phyloP scores from a whole-genome alignment of 2,113 vertebrate genomes.

The Hydropotes inermis region DNA sequence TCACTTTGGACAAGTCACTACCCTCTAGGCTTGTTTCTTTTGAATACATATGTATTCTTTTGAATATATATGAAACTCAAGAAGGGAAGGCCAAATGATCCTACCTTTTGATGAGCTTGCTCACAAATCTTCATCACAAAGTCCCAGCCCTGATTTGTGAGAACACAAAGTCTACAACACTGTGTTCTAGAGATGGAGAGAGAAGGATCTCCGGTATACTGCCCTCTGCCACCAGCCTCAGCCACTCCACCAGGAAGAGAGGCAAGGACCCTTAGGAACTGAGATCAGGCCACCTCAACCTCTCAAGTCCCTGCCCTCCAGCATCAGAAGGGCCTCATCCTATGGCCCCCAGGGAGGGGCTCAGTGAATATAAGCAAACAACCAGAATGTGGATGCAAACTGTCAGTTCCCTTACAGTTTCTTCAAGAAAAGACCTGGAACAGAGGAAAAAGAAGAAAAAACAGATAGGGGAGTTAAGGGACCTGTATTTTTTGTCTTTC shows the following conservation, averaged over 20 bases:
- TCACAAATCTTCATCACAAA: slow-evolving; percentile 25
- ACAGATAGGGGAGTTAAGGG: neutral
- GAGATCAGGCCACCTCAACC: neutral
- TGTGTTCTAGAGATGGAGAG: neutral
- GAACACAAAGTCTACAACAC: slow-evolving; percentile 31
- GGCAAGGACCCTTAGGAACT: neutral
- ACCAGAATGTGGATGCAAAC: neutral
- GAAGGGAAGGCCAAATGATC: neutral
- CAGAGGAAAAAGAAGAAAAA: neutral
- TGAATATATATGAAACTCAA: neutral
- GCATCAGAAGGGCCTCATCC: neutral
- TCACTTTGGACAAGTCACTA: neutral
- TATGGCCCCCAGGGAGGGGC: neutral
- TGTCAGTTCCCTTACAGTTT: neutral
- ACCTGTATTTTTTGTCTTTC: neutral
- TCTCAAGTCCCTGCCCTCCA: slow-evolving; percentile 18
- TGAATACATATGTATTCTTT: neutral
- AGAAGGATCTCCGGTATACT: neutral
- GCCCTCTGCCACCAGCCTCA: neutral
- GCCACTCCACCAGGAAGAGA: neutral
- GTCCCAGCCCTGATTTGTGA: slow-evolving; percentile 5
- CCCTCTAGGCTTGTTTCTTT: neutral
- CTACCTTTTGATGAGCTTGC: neutral
- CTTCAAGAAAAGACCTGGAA: neutral
- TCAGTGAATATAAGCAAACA: slow-evolving; percentile 31